Evolutionary conservation across 2,113 vertebrate genomes (phyloP).

Genomic region (Chrysochloris asiatica): DNA sequence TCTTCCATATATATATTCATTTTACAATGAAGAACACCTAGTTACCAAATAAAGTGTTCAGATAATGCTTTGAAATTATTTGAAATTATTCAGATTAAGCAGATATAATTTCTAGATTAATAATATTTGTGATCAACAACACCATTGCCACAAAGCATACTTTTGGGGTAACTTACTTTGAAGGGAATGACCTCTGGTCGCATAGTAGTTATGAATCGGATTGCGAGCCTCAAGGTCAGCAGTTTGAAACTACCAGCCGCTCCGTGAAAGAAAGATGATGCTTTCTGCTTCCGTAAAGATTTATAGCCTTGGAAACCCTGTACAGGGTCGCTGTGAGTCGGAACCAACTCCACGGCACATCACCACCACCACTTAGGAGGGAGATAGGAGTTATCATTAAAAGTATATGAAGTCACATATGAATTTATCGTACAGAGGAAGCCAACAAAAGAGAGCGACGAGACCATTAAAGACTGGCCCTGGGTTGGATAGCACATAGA

Average conservation of each 20-base stretch:
- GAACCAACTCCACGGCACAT: too few species aligned
- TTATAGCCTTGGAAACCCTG: too few species aligned
- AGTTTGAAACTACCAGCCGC: too few species aligned
- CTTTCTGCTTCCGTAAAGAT: too few species aligned
- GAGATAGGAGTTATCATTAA: neutral
- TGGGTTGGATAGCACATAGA: neutral
- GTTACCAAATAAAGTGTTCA: neutral
- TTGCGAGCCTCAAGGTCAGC: too few species aligned
- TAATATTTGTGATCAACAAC: neutral
- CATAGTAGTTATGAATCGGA: too few species aligned
- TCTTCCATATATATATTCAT: conserved; percentile 1
- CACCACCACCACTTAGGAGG: too few species aligned
- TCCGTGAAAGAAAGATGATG: too few species aligned
- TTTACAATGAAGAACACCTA: neutral
- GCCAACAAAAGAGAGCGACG: neutral
- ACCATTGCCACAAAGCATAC: neutral
- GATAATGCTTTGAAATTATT: too few species aligned
- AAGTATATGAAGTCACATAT: neutral
- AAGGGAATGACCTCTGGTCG: too few species aligned
- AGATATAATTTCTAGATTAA: neutral
- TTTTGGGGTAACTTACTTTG: neutral
- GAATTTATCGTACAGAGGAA: conserved; percentile 26
- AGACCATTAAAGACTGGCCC: neutral
- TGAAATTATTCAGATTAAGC: neutral
- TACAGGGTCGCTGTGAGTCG: too few species aligned